Evolutionary conservation across 1,140 invertebrate genomes (phyloP), one percentile per base, ranked within the genome.

Genomic region (Apis cerana): DNA sequence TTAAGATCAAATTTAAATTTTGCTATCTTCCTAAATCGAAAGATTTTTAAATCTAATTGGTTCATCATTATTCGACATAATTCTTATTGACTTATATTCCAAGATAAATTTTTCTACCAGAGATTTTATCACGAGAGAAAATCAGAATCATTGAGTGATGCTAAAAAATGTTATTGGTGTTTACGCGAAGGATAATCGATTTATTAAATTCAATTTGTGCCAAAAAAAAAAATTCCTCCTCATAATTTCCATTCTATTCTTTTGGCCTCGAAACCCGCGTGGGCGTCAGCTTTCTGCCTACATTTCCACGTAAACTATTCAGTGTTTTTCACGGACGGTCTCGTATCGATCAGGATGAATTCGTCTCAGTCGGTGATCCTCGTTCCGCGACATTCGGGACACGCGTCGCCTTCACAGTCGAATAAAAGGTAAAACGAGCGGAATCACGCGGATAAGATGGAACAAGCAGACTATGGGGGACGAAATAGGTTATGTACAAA

Each of bases 401-500:
- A 43, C 70, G 70, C 70, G 52, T n/a, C 48, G 67, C 71, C 58
- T 71, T 19, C 8, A 13, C 52, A 80, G 48, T 50, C 61, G 69
- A 67, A 67, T 75, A 81, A 75, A 75, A 54, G 61, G 79, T 75
- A 62, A 81, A 81, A 65, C 52, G 79, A 75, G 71, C 61, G 59
- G 64, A 81, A 67, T 33, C 23, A 52, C 27, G 15, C 79, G 17
- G 50, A 69, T 5, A 27, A 23, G 33, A 23, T 15, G 23, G 27
- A 80, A 48, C 65, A 68, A 68, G 65, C 17, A 48, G 43, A 12
- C 11, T 43, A 13, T 27, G 1, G 8, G 8, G n/a, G 62, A 58
- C 54, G 62, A 74, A 59, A 81, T 58, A 21, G 19, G 12, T 43
- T 43, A 43, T 43, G 62, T 43, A 43, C 13, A 21, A 52, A 19